A percentile compares a stretch with the other conserved stretches of the same genome.
Conservation (phyloP, 92 coral and sea anemone genomes). For the Zoanthus sociatus region DNA sequence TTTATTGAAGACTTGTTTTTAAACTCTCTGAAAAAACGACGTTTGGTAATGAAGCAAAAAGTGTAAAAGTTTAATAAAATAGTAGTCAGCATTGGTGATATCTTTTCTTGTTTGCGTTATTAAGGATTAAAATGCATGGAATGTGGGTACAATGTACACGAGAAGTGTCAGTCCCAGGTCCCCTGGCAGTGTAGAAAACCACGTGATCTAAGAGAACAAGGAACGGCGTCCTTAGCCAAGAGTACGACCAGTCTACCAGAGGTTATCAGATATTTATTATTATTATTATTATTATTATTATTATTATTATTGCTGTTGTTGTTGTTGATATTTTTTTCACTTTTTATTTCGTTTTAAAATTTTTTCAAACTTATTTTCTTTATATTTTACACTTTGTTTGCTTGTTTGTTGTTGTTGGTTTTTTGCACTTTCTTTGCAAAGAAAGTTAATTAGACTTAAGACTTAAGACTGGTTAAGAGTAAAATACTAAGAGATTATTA, state of each 20-base stretch:
- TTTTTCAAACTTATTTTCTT: neutral
- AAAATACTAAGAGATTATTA: too few relatives aligned
- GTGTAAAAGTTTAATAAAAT: too few relatives aligned
- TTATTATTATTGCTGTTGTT: neutral
- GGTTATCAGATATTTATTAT: constrained; percentile 40
- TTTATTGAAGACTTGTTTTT: too few relatives aligned
- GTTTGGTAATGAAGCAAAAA: too few relatives aligned
- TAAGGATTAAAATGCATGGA: constrained; percentile 93
- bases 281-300: neutral
- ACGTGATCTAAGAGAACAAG: constrained; percentile 90
- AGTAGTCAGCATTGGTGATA: neutral
- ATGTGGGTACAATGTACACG: constrained; percentile 96
- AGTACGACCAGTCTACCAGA: constrained; percentile 90
- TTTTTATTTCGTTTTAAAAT: neutral
- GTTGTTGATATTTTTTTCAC: neutral
- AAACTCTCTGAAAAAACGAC: too few relatives aligned
- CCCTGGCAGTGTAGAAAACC: constrained; percentile 91
- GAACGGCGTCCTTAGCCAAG: constrained; percentile 77
- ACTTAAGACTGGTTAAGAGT: too few relatives aligned
- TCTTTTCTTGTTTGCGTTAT: neutral
- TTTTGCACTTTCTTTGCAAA: too few relatives aligned
- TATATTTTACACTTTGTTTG: too few relatives aligned
- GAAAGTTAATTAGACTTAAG: too few relatives aligned
- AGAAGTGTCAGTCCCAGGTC: constrained; percentile 95
- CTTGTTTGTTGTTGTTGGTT: too few relatives aligned